A percentile compares a stretch with the other conserved stretches of the same genome.
phyloP scores from a whole-genome alignment of 2,113 vertebrate species.

The Limanda limanda region DNA sequence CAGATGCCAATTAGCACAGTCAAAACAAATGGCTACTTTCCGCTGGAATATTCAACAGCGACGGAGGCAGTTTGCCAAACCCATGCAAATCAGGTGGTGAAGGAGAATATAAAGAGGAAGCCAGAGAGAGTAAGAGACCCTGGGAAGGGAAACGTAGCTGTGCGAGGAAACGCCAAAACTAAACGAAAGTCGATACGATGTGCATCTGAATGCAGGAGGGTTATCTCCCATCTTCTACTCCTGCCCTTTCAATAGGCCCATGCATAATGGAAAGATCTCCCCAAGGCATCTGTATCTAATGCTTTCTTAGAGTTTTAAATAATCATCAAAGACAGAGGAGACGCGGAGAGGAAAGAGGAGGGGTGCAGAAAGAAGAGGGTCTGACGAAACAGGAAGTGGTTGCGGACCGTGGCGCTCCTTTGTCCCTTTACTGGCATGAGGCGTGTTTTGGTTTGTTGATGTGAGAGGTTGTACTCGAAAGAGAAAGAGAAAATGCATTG shows the following conservation, averaged over 20 bases:
- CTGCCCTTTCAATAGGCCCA: not conserved
- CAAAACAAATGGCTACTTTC: slow-evolving; percentile 69
- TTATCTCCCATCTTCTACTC: slow-evolving; percentile 16
- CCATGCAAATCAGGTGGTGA: slow-evolving; percentile 44
- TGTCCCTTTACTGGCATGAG: not conserved
- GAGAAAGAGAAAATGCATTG: not conserved
- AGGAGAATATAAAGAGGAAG: slow-evolving; percentile 26
- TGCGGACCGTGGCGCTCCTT: not conserved
- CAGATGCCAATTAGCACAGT: slow-evolving; percentile 71
- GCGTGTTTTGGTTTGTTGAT: not conserved
- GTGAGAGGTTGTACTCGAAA: not conserved
- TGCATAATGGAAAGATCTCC: slow-evolving; percentile 29
- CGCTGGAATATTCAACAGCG: slow-evolving; percentile 64
- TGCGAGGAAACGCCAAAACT: too few relatives aligned
- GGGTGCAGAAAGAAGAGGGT: not conserved
- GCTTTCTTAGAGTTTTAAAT: slow-evolving; percentile 18
- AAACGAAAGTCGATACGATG: slow-evolving; percentile 10
- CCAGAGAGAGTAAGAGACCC: slow-evolving; percentile 39
- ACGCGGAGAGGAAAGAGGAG: not conserved
- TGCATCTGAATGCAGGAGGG: slow-evolving; percentile 5
- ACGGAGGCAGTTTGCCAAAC: slow-evolving; percentile 54
- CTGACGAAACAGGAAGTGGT: slow-evolving; percentile 19
- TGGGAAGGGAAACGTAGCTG: not conserved
- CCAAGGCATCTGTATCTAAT: slow-evolving; percentile 1
- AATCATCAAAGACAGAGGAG: slow-evolving; percentile 1